A percentile compares a stretch with the other conserved stretches of the same genome.
phyloP scores from a whole-genome alignment of 2,113 vertebrate genomes.

The Carollia perspicillata region DNA sequence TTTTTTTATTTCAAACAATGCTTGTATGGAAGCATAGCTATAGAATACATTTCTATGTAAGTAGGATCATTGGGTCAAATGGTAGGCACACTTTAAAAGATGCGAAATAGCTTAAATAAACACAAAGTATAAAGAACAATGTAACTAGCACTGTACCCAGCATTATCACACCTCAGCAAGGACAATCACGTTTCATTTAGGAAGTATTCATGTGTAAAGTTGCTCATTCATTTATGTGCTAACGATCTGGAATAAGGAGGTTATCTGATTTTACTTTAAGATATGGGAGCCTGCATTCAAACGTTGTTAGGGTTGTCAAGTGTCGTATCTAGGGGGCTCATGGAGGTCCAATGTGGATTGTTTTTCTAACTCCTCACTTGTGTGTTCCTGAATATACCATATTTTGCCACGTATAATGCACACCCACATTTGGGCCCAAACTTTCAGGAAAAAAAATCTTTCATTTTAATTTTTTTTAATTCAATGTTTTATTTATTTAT shows the following conservation, averaged over 20 bases:
- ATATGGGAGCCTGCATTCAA: background rate
- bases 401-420: no score
- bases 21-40: background rate
- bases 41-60: background rate
- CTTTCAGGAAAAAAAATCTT: no score
- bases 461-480: no score
- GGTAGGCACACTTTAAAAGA: background rate
- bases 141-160: background rate
- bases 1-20: background rate
- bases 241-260: background rate
- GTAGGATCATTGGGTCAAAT: background rate
- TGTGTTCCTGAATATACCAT: background rate
- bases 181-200: conserved; percentile 19
- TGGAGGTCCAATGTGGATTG: background rate
- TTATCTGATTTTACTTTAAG: conserved; percentile 11
- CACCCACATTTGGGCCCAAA: no score
- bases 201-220: background rate
- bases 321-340: background rate
- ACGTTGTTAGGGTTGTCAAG: background rate
- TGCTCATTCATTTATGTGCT: background rate
- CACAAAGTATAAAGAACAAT: background rate
- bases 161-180: background rate
- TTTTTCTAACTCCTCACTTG: background rate
- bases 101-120: background rate
- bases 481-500: no score